phyloP scores from a whole-genome alignment of 2,797 vertebrate genomes.

The Rhynchotus rufescens region DNA sequence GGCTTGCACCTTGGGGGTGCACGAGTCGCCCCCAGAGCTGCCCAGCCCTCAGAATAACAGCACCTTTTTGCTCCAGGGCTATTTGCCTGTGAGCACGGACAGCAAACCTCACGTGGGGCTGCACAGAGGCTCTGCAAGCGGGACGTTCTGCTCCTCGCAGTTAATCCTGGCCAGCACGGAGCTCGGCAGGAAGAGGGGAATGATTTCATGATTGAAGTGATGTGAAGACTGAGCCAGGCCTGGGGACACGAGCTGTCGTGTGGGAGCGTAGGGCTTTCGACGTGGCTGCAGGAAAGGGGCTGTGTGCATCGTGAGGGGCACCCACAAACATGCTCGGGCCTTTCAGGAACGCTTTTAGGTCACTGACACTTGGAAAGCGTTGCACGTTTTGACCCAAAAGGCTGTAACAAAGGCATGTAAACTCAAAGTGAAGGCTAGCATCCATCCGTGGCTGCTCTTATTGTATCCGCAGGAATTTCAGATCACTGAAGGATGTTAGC shows the following conservation, averaged over 20 bases:
- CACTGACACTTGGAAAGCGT: constrained; percentile 59
- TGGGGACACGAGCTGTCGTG: not conserved
- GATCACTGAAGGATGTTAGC: constrained; percentile 72
- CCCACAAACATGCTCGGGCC: not conserved
- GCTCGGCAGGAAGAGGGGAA: constrained; percentile 33
- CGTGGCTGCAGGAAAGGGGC: constrained; percentile 17
- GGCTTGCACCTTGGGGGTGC: not conserved
- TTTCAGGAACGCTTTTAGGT: constrained; percentile 62
- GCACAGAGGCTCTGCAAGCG: not conserved
- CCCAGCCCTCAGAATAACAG: not conserved
- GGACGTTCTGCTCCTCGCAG: constrained; percentile 15
- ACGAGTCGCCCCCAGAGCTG: not conserved
- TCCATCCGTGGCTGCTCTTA: constrained; percentile 63
- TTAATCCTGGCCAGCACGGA: not conserved
- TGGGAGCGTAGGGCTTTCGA: not conserved
- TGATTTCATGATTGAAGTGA: constrained; percentile 23
- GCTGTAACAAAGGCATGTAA: constrained; percentile 56
- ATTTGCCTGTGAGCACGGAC: not conserved
- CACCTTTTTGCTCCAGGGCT: not conserved
- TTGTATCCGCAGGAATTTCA: constrained; percentile 68
- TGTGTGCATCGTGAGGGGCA: not conserved
- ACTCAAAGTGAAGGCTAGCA: constrained; percentile 52
- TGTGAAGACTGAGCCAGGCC: constrained; percentile 4
- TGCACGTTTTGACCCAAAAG: constrained; percentile 14
- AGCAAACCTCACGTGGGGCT: not conserved